Evolutionary conservation across 2,888 invertebrate genomes (phyloP).

Genomic region (Pammene fasciana): DNA sequence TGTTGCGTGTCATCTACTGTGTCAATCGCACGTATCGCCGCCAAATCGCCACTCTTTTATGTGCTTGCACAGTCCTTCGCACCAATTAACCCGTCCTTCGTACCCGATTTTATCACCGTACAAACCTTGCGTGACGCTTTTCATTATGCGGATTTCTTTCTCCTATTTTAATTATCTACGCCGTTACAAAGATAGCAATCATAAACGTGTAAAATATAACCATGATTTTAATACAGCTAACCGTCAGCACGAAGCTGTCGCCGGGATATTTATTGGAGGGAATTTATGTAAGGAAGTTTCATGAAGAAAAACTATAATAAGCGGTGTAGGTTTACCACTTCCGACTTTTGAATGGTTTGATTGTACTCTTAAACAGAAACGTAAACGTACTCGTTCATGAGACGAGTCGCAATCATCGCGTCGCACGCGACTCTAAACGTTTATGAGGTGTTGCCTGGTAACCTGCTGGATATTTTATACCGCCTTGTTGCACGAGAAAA

Average conservation of each 20-base stretch:
- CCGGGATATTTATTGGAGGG: slow-evolving; percentile 39
- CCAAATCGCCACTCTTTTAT: slow-evolving; percentile 26
- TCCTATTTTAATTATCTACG: slow-evolving; percentile 45
- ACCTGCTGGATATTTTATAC: slow-evolving; percentile 19
- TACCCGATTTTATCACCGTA: slow-evolving; percentile 46
- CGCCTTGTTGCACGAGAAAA: slow-evolving; percentile 49
- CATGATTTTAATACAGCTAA: slow-evolving; percentile 35
- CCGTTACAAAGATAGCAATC: slow-evolving; percentile 37
- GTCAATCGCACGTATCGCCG: slow-evolving; percentile 36
- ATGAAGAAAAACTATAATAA: slow-evolving; percentile 26
- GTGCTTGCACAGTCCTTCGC: slow-evolving; percentile 35
- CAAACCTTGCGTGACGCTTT: slow-evolving; percentile 52
- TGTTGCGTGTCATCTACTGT: slow-evolving; percentile 50
- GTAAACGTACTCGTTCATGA: slow-evolving; percentile 48
- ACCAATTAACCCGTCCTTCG: slow-evolving; percentile 48
- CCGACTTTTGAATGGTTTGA: slow-evolving; percentile 47
- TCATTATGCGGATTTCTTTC: slow-evolving; percentile 48
- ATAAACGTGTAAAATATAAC: slow-evolving; percentile 38
- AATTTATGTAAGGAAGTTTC: slow-evolving; percentile 42
- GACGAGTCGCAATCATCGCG: slow-evolving; percentile 48
- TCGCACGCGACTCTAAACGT: slow-evolving; percentile 46
- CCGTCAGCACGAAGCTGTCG: slow-evolving; percentile 34
- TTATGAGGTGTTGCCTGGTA: slow-evolving; percentile 24
- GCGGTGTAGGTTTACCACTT: slow-evolving; percentile 43
- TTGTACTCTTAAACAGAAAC: too few relatives aligned